Evolutionary conservation across 2,888 invertebrate species (phyloP), one percentile per base, ranked within the genome.

Genomic region (Lydus trimaculatus): DNA sequence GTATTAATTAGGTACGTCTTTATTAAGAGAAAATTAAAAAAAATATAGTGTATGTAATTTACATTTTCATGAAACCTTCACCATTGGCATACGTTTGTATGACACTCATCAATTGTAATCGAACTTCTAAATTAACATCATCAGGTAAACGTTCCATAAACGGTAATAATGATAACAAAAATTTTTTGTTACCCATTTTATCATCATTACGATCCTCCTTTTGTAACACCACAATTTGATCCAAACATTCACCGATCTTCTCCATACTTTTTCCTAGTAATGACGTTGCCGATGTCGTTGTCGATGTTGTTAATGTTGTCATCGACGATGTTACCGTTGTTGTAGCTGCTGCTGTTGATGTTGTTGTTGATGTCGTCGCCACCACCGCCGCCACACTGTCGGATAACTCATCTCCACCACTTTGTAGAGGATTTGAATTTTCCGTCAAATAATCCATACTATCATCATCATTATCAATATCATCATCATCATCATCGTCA

Each of bases 71-170:
- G 6, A 71, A 67, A 56, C 67, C 67, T 63, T 71, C 71, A n/a
- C 71, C 67, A 31, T 43, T 67, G 7, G 67, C 64, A 25, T 74
- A 75, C 60, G 66, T 76, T 65, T 80, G 79, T 33, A 81, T 43
- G 0, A 81, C 77, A 52, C 77, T 79, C 79, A 81, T 75, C 67
- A 81, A 64, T 65, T 81, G 79, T 65, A 81, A 70, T 56, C 81
- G 68, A 11, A 82, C 80, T 66, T 82, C 80, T 63, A 82, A 72
- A 71, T 81, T 82, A 2, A 80, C 79, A 69, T 81, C 80, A 61
- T 82, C 80, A 0, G 80, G 78, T 65, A 82, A 66, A 59, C 78
- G 79, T 60, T 75, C 76, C 78, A 82, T 75, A 64, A 81, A 82
- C 3, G 82, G 82, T 59, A 80, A 69, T 63, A 82, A 66, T 1